A percentile compares a stretch with the other conserved stretches of the same genome.
Evolutionary conservation across 2,888 invertebrate species (phyloP).

Genomic region (Caenorhabditis sp.): DNA sequence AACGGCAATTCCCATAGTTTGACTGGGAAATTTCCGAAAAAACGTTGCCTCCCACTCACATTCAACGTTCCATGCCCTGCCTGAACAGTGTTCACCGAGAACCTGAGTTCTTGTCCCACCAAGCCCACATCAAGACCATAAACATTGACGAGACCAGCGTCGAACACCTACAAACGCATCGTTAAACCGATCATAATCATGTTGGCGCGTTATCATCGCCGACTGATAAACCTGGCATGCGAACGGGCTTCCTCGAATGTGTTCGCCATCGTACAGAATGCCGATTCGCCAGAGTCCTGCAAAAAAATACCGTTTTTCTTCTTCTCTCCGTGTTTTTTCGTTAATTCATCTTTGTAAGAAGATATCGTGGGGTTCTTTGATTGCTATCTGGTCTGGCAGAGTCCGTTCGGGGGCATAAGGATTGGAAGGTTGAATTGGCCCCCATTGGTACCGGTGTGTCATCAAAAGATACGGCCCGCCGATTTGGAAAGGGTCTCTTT

Average conservation of each 20-base stretch:
- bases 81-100: slow-evolving; percentile 75
- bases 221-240: slow-evolving; percentile 84
- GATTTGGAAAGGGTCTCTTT: slow-evolving; percentile 23
- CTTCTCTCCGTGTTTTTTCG: too few relatives aligned
- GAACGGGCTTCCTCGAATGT: slow-evolving; percentile 96
- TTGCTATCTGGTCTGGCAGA: slow-evolving; percentile 23
- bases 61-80: slow-evolving; percentile 76
- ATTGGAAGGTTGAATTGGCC: slow-evolving; percentile 13
- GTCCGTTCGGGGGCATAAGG: slow-evolving; percentile 28
- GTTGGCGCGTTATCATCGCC: not conserved
- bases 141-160: slow-evolving; percentile 78
- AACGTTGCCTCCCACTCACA: slow-evolving; percentile 27
- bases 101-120: slow-evolving; percentile 79
- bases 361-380: slow-evolving; percentile 20
- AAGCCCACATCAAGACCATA: slow-evolving; percentile 80
- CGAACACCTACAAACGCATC: slow-evolving; percentile 69
- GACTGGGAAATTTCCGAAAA: too few relatives aligned
- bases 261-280: slow-evolving; percentile 94
- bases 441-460: slow-evolving; percentile 48
- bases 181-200: slow-evolving; percentile 30
- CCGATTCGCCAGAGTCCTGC: slow-evolving; percentile 92
- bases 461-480: slow-evolving; percentile 53
- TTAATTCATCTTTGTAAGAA: not conserved
- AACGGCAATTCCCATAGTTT: too few relatives aligned
- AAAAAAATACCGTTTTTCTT: slow-evolving; percentile 35